These are phyloP conservation scores for Vanacampus margaritifer DNA, from an alignment of 2,113 vertebrate species.

Conservation along the genomic window DNA sequence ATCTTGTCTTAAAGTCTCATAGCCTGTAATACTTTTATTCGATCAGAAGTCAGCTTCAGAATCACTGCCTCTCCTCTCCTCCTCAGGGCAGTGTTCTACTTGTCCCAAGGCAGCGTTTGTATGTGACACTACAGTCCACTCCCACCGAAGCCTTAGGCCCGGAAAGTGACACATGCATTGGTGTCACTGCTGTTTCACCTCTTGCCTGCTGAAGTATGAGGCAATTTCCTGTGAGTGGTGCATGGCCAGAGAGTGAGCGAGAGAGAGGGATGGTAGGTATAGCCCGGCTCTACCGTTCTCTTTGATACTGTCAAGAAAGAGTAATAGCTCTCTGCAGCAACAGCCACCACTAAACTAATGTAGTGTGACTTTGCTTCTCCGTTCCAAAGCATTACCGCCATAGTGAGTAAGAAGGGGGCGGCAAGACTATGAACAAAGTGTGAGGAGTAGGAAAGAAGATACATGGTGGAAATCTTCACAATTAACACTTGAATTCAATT, in stretches of 20 bases:
- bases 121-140: slow-evolving; percentile 67
- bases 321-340: slow-evolving; percentile 68
- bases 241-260: slow-evolving; percentile 56
- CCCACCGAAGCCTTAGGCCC: slow-evolving; percentile 66
- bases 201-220: slow-evolving; percentile 75
- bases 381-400: slow-evolving; percentile 64
- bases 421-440: slow-evolving; percentile 43
- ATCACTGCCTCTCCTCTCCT: slow-evolving; percentile 70
- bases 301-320: slow-evolving; percentile 73
- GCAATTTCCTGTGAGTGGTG: slow-evolving; percentile 74
- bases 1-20: neutral
- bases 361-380: slow-evolving; percentile 70
- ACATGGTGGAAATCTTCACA: slow-evolving; percentile 27
- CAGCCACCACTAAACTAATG: slow-evolving; percentile 71
- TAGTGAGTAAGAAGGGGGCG: slow-evolving; percentile 48
- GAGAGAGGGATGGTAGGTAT: slow-evolving; percentile 42
- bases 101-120: slow-evolving; percentile 67
- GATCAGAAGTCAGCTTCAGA: slow-evolving; percentile 45
- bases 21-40: neutral
- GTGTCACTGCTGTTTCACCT: slow-evolving; percentile 75
- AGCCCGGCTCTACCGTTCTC: slow-evolving; percentile 61
- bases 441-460: neutral
- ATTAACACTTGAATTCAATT: slow-evolving; percentile 25
- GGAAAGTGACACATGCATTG: slow-evolving; percentile 73
- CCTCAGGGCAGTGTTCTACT: slow-evolving; percentile 55